These are phyloP conservation scores for Nomada ferruginata DNA, from an alignment of 2,888 invertebrate species.

Conservation along the genomic window DNA sequence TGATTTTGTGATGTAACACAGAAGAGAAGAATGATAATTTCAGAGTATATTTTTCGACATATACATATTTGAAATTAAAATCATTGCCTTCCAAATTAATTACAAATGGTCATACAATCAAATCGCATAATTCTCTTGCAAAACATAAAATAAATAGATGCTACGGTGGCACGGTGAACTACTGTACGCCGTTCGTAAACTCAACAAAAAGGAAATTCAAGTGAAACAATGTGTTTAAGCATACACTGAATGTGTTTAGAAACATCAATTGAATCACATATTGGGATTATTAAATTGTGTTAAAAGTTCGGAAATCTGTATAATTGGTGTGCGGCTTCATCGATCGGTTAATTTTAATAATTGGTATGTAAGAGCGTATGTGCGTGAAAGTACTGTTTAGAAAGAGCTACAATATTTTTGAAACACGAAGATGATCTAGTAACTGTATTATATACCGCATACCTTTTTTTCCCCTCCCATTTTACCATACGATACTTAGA, in stretches of 20 bases:
- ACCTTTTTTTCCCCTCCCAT: constrained; percentile 71
- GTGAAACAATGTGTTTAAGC: constrained; percentile 13
- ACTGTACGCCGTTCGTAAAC: constrained; percentile 28
- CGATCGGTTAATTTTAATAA: constrained; percentile 56
- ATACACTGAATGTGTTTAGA: constrained; percentile 14
- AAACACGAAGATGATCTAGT: constrained; percentile 69
- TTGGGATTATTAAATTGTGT: constrained; percentile 49
- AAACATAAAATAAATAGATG: background rate
- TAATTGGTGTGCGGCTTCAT: constrained; percentile 62
- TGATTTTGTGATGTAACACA: constrained; percentile 38
- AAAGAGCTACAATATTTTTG: constrained; percentile 76
- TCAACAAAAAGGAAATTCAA: background rate
- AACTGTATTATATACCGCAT: constrained; percentile 67
- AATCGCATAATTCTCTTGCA: constrained; percentile 12
- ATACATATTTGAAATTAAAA: constrained; percentile 42
- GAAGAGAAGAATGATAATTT: constrained; percentile 13
- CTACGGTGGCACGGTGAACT: constrained; percentile 9
- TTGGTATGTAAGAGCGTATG: constrained; percentile 52
- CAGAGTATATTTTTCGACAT: constrained; percentile 46
- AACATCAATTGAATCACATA: constrained; percentile 10
- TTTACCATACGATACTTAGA: constrained; percentile 78
- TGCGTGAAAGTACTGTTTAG: constrained; percentile 61
- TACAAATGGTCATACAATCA: background rate
- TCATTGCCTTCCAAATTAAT: constrained; percentile 56
- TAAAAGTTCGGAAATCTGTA: constrained; percentile 50